phyloP scores from a whole-genome alignment of 2,888 invertebrate species.

The Phortica okadai region DNA sequence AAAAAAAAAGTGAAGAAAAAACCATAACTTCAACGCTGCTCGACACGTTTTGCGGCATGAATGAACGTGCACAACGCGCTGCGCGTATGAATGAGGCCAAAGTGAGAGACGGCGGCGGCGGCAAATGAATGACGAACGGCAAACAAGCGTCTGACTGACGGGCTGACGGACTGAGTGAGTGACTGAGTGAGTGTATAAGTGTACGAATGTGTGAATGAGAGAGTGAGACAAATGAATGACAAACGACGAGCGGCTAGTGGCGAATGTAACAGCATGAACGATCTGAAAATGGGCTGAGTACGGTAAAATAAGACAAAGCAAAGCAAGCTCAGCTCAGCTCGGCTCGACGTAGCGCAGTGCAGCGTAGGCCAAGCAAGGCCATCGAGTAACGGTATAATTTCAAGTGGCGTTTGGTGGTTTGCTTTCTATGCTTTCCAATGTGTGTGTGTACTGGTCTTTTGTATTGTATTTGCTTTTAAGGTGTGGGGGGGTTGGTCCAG shows the following conservation, averaged over 20 bases:
- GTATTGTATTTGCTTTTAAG: background rate
- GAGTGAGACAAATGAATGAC: too few relatives aligned
- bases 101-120: background rate
- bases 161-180: background rate
- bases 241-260: too few relatives aligned
- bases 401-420: conserved; percentile 44
- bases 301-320: background rate
- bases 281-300: too few relatives aligned
- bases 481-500: too few relatives aligned
- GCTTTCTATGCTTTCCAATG: background rate
- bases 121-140: too few relatives aligned
- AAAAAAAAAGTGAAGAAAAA: too few relatives aligned
- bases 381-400: conserved; percentile 46
- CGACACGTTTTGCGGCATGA: conserved; percentile 63
- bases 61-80: conserved; percentile 56
- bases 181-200: background rate
- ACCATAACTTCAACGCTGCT: conserved; percentile 36
- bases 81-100: conserved; percentile 10
- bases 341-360: background rate
- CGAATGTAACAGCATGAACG: too few relatives aligned
- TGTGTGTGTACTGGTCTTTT: conserved; percentile 31
- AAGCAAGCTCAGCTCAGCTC: background rate
- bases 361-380: background rate
- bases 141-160: too few relatives aligned
- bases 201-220: background rate